Conservation (phyloP, 2,113 vertebrate genomes). For the Grallaria varia region DNA sequence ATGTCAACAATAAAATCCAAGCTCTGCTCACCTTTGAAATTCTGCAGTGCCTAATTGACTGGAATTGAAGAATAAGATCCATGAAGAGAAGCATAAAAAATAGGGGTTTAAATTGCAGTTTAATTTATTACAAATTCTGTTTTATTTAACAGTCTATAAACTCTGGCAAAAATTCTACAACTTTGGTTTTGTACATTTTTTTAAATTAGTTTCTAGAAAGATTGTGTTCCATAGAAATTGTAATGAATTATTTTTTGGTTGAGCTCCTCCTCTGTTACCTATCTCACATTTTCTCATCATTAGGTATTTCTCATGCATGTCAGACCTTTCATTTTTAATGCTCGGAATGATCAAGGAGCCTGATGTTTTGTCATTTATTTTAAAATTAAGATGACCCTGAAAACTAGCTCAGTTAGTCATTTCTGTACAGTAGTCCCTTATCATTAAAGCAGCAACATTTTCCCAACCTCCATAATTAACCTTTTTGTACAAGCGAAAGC, state of each 20-base stretch:
- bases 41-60: neutral
- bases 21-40: neutral
- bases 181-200: neutral
- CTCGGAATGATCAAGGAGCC: conserved; percentile 36
- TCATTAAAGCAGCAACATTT: conserved; percentile 56
- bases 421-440: conserved; percentile 28
- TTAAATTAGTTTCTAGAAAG: neutral
- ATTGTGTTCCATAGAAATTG: neutral
- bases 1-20: neutral
- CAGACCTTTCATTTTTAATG: conserved; percentile 34
- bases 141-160: conserved; percentile 24
- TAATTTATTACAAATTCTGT: neutral
- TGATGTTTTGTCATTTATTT: conserved; percentile 64
- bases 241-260: conserved; percentile 32
- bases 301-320: conserved; percentile 56
- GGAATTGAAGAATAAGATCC: neutral
- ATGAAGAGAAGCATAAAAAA: neutral
- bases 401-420: conserved; percentile 54
- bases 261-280: conserved; percentile 24
- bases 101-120: neutral
- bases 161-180: neutral
- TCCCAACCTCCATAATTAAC: conserved; percentile 53
- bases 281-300: conserved; percentile 38
- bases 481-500: conserved; percentile 42
- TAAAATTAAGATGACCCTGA: conserved; percentile 59